Evolutionary conservation across 2,797 vertebrate species (phyloP).

Genomic region (Sternotherus odoratus): DNA sequence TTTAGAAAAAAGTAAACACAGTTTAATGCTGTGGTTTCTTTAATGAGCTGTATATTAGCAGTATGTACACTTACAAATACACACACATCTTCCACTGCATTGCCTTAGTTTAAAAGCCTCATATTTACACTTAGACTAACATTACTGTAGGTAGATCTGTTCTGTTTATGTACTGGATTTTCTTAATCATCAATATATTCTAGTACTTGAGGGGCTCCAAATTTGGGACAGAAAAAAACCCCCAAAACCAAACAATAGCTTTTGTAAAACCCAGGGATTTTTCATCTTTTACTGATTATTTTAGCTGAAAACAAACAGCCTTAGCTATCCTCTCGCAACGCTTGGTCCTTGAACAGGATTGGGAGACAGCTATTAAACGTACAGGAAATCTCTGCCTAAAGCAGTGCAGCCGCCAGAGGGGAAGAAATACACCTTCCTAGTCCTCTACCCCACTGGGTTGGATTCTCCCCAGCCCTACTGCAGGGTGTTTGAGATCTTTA

Average conservation of each 20-base stretch:
- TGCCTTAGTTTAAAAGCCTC: not conserved
- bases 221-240: not conserved
- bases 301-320: not conserved
- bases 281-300: not conserved
- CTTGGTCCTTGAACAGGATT: not conserved
- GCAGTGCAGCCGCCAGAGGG: not conserved
- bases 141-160: not conserved
- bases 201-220: not conserved
- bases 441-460: not conserved
- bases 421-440: not conserved
- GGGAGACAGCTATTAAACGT: not conserved
- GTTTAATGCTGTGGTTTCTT: not conserved
- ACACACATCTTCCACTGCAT: not conserved
- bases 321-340: accelerated
- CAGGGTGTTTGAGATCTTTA: not conserved
- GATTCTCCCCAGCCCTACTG: not conserved
- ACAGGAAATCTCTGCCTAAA: not conserved
- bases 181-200: not conserved
- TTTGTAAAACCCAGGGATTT: not conserved
- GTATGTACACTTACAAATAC: not conserved
- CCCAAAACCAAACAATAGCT: not conserved
- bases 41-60: not conserved
- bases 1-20: not conserved
- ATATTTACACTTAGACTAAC: not conserved
- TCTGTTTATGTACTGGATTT: not conserved